A percentile compares a stretch with the other conserved stretches of the same genome.
Conservation (phyloP, 1,140 invertebrate genomes). For the Drosophila albomicans region DNA sequence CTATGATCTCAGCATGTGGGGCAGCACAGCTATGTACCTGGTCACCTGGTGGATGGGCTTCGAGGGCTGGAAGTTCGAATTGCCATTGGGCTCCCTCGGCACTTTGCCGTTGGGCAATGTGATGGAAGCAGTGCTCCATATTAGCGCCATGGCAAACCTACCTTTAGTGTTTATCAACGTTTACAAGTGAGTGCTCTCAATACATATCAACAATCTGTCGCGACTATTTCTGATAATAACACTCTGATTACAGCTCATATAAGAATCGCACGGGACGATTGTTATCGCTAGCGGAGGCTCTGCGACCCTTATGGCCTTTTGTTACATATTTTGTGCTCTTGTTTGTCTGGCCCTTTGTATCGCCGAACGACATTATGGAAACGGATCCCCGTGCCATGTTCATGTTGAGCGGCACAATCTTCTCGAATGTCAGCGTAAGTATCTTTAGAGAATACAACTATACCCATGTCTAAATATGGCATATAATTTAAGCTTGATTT, state of each 20-base stretch:
- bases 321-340: slow-evolving; percentile 90
- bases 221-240: not conserved
- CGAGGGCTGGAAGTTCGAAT: slow-evolving; percentile 92
- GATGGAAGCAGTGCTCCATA: slow-evolving; percentile 94
- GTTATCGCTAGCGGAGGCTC: slow-evolving; percentile 89
- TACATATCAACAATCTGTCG: not conserved
- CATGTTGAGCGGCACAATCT: slow-evolving; percentile 94
- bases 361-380: slow-evolving; percentile 91
- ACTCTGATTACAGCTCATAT: slow-evolving; percentile 88
- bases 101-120: slow-evolving; percentile 89
- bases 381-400: slow-evolving; percentile 93
- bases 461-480: slow-evolving; percentile 1
- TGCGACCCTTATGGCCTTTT: slow-evolving; percentile 93
- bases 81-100: slow-evolving; percentile 86
- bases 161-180: slow-evolving; percentile 96
- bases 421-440: slow-evolving; percentile 98
- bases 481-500: slow-evolving; percentile 12
- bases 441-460: not conserved
- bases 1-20: slow-evolving; percentile 97
- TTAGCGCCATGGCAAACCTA: slow-evolving; percentile 93
- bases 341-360: slow-evolving; percentile 91
- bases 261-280: slow-evolving; percentile 93
- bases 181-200: slow-evolving; percentile 89
- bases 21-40: slow-evolving; percentile 79
- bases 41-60: slow-evolving; percentile 88